Conservation (phyloP, 1,140 invertebrate genomes). For the Apis laboriosa region DNA sequence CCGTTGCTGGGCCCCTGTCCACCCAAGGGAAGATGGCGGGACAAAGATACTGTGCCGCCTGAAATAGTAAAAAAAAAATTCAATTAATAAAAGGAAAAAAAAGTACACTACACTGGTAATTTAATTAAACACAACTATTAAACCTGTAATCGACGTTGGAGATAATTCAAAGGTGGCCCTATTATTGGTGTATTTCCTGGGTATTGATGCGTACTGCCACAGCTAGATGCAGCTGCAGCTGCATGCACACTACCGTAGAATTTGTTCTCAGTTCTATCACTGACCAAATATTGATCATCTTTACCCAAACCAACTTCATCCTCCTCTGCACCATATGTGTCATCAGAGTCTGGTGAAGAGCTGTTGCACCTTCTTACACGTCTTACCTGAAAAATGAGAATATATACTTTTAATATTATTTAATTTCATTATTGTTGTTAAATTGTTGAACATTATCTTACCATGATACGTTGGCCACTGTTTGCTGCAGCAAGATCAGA, state of each 20-base stretch:
- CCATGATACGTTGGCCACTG: slow-evolving; percentile 77
- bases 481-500: slow-evolving; percentile 70
- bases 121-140: background rate
- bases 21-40: slow-evolving; percentile 94
- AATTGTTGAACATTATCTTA: slow-evolving; percentile 26
- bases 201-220: slow-evolving; percentile 78
- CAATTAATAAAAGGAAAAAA: background rate
- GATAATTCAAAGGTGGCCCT: slow-evolving; percentile 77
- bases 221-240: slow-evolving; percentile 74
- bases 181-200: slow-evolving; percentile 78
- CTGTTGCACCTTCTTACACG: slow-evolving; percentile 87
- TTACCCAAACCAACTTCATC: slow-evolving; percentile 87
- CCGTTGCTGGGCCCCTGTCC: slow-evolving; percentile 91
- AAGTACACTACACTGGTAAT: too few relatives aligned
- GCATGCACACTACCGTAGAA: slow-evolving; percentile 87
- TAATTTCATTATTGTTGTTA: background rate
- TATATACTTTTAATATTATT: background rate
- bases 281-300: slow-evolving; percentile 93
- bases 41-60: slow-evolving; percentile 90
- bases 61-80: slow-evolving; percentile 16
- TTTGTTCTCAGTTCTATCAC: slow-evolving; percentile 91
- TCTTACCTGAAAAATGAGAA: slow-evolving; percentile 79
- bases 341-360: slow-evolving; percentile 90
- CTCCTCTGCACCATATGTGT: slow-evolving; percentile 90
- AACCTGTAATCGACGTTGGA: slow-evolving; percentile 78